phyloP scores from a whole-genome alignment of 1,140 invertebrate species.

The Brachionus manjavacas region DNA sequence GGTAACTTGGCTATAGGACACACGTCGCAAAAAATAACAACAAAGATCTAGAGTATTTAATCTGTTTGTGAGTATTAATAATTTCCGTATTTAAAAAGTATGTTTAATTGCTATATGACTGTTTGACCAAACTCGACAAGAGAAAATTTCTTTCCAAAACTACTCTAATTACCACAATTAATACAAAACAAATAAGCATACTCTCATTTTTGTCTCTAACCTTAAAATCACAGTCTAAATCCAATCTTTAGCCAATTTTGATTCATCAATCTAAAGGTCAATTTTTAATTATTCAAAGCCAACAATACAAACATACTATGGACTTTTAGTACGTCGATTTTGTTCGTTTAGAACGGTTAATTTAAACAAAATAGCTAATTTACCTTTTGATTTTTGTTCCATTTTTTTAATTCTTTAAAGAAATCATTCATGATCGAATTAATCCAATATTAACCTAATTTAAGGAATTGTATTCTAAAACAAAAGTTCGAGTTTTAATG shows the following conservation, averaged over 20 bases:
- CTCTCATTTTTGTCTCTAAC: background rate
- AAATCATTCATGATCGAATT: background rate
- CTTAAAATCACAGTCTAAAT: background rate
- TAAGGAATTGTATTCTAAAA: background rate
- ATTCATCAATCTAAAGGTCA: conserved; percentile 19
- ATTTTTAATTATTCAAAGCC: background rate
- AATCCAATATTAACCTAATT: conserved; percentile 5
- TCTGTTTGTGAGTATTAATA: background rate
- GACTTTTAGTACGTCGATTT: background rate
- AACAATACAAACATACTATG: background rate
- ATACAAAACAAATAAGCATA: background rate
- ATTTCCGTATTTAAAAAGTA: background rate
- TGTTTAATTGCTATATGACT: background rate
- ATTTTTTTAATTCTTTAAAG: background rate
- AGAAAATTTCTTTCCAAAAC: background rate
- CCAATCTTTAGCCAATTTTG: background rate
- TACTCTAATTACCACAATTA: background rate
- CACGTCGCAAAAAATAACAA: background rate
- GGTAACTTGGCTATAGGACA: background rate
- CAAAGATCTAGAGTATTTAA: background rate
- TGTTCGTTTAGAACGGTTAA: conserved; percentile 6
- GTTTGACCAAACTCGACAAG: background rate
- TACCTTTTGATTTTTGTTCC: conserved; percentile 11
- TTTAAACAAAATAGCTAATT: conserved; percentile 27
- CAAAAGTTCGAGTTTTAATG: background rate